Evolutionary conservation across 2,888 invertebrate genomes (phyloP).

Genomic region (Argyresthia albistria): DNA sequence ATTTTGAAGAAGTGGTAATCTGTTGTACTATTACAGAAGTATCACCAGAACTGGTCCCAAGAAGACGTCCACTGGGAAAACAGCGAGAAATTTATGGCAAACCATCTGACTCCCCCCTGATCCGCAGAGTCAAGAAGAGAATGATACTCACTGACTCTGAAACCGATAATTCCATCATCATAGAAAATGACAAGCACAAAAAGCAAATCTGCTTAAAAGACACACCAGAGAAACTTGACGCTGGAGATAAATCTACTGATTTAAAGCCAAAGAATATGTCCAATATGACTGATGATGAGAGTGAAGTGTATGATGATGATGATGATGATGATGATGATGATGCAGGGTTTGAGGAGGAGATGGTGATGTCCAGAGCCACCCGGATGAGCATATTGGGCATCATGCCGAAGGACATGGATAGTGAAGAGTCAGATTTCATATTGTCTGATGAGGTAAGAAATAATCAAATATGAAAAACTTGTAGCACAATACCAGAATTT

Average conservation of each 20-base stretch:
- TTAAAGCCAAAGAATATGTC: not conserved
- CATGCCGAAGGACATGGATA: slow-evolving; percentile 43
- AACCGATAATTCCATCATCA: slow-evolving; percentile 51
- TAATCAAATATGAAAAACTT: slow-evolving; percentile 21
- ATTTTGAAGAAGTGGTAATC: no score
- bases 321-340: slow-evolving; percentile 22
- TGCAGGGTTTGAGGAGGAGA: slow-evolving; percentile 48
- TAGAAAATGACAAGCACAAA: slow-evolving; percentile 39
- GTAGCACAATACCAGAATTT: no score
- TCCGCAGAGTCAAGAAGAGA: slow-evolving; percentile 40
- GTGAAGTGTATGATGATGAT: slow-evolving; percentile 10
- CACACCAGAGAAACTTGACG: slow-evolving; percentile 37
- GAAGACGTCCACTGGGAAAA: slow-evolving; percentile 24
- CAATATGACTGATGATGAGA: slow-evolving; percentile 10
- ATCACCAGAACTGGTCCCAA: slow-evolving; percentile 54
- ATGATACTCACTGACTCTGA: slow-evolving; percentile 50
- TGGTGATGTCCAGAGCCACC: slow-evolving; percentile 60
- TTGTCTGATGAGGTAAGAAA: slow-evolving; percentile 61
- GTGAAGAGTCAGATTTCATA: slow-evolving; percentile 60
- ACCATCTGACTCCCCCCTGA: slow-evolving; percentile 25
- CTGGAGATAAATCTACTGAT: not conserved
- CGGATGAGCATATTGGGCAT: slow-evolving; percentile 65
- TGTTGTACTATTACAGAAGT: slow-evolving; percentile 13
- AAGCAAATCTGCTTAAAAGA: slow-evolving; percentile 45
- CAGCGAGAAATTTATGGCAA: slow-evolving; percentile 13